Percentiles rank a stretch among this genome's conserved stretches.
Conservation (phyloP, 2,797 vertebrate genomes). For the Capromys pilorides region DNA sequence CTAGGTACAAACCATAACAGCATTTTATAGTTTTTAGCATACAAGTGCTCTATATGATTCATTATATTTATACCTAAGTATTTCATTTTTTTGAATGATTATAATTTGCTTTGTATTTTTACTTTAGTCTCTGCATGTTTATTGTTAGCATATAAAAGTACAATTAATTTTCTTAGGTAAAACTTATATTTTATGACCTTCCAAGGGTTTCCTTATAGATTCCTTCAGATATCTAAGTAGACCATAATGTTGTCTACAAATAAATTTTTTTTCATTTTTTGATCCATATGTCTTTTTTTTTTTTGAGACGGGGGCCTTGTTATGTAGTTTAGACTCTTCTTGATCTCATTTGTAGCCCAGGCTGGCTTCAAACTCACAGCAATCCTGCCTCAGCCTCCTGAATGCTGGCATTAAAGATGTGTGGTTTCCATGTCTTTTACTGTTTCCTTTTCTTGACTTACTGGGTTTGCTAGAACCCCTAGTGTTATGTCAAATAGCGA, state of each 20-base stretch:
- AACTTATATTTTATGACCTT: background rate
- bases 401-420: background rate
- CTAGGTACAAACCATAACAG: no score
- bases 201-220: background rate
- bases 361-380: background rate
- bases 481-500: background rate
- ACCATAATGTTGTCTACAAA: no score
- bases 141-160: background rate
- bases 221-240: background rate
- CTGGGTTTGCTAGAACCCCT: background rate
- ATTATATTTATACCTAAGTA: background rate
- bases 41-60: background rate
- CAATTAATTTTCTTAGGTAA: background rate
- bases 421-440: background rate
- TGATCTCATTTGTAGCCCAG: background rate
- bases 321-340: background rate
- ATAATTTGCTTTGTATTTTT: background rate
- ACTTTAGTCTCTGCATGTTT: constrained; percentile 19
- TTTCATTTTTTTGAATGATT: background rate
- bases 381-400: background rate
- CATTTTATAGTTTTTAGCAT: background rate
- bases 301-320: background rate
- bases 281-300: background rate
- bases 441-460: background rate
- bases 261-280: background rate